Evolutionary conservation across 35 echinoderm and acorn worm species (phyloP).

Genomic region (Nesometra sesokonis): DNA sequence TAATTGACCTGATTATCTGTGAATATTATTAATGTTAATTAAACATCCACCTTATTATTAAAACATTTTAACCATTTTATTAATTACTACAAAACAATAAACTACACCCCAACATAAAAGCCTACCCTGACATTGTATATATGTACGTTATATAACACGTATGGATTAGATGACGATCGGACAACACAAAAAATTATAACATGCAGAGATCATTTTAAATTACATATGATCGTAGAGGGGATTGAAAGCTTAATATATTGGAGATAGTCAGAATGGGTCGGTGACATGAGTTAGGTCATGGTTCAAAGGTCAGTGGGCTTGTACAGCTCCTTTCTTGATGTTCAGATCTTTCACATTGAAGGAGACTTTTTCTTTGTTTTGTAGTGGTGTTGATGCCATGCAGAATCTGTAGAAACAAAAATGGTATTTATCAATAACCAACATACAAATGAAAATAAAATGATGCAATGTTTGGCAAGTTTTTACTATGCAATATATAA

Average conservation of each 20-base stretch:
- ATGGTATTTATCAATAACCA: conserved; percentile 16
- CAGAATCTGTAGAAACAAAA: conserved; percentile 71
- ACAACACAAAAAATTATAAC: not conserved
- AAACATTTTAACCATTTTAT: not conserved
- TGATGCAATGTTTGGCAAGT: not conserved
- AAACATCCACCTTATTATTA: not conserved
- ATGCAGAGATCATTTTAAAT: not conserved
- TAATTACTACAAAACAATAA: not conserved
- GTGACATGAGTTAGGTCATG: not conserved
- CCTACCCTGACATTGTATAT: not conserved
- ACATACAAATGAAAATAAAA: too few relatives aligned
- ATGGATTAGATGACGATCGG: not conserved
- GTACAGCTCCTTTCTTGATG: conserved; percentile 28
- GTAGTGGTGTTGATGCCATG: conserved; percentile 74
- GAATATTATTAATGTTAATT: too few relatives aligned
- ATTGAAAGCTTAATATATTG: not conserved
- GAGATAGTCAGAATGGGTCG: not conserved
- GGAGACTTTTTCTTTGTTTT: conserved; percentile 89
- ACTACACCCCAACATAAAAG: not conserved
- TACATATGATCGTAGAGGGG: not conserved
- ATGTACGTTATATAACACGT: not conserved
- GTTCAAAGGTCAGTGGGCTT: conserved; percentile 2
- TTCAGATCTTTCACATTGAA: conserved; percentile 81
- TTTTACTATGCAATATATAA: not conserved
- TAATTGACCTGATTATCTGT: too few relatives aligned